These are phyloP conservation scores for Drosophila atroscutellata DNA, from an alignment of 2,888 invertebrate genomes.

Conservation along the genomic window DNA sequence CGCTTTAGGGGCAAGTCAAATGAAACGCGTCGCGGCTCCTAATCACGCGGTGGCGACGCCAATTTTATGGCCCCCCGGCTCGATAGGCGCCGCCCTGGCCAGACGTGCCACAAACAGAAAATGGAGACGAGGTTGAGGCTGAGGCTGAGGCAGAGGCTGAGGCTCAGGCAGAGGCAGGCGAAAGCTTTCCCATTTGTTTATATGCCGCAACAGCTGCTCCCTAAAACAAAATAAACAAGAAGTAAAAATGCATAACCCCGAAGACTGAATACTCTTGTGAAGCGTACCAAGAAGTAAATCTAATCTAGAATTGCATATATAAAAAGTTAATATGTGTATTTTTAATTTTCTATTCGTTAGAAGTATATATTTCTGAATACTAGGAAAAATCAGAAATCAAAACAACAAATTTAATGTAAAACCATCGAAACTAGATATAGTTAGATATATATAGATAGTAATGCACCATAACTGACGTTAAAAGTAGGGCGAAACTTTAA, in stretches of 20 bases:
- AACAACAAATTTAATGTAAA: no score
- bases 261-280: neutral
- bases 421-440: neutral
- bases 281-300: no score
- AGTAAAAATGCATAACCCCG: neutral
- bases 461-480: no score
- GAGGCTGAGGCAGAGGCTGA: neutral
- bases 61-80: conserved; percentile 65
- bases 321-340: neutral
- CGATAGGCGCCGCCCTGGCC: conserved; percentile 61
- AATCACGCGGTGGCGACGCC: conserved; percentile 65
- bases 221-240: conserved; percentile 5
- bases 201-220: conserved; percentile 71
- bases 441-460: neutral
- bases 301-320: neutral
- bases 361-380: neutral
- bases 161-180: conserved; percentile 1
- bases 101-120: conserved; percentile 51
- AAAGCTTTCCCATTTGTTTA: conserved; percentile 49
- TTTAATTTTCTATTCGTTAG: neutral
- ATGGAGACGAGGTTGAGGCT: conserved; percentile 4
- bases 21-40: conserved; percentile 64
- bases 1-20: conserved; percentile 62
- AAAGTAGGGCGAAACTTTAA: neutral
- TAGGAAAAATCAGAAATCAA: neutral